Conservation (phyloP, 2,797 vertebrate genomes). For the Helicolenus hilgendorfi region DNA sequence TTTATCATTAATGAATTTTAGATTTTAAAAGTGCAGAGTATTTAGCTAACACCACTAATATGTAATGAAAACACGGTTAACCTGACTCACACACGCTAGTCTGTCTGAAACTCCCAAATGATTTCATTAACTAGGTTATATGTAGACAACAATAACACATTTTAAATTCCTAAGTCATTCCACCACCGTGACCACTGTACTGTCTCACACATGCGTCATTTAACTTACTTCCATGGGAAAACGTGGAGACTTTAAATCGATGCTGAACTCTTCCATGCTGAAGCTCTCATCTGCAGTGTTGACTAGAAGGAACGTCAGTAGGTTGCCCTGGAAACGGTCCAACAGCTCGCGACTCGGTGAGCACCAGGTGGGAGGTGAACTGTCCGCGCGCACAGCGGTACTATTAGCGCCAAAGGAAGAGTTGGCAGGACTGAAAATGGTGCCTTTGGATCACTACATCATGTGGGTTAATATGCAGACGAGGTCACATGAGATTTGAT, state of each 20-base stretch:
- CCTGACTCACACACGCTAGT: background rate
- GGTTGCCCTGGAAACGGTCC: conserved; percentile 58
- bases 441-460: too few relatives aligned
- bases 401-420: background rate
- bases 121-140: background rate
- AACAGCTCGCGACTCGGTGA: conserved; percentile 43
- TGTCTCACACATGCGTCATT: background rate
- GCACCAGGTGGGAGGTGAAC: background rate
- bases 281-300: background rate
- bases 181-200: fast-evolving
- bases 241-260: background rate
- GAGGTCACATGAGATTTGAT: too few relatives aligned
- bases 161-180: background rate
- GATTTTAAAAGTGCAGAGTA: background rate
- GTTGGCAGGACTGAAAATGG: background rate
- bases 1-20: background rate
- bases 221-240: conserved; percentile 6
- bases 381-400: background rate
- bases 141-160: background rate
- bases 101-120: background rate
- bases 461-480: background rate
- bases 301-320: background rate
- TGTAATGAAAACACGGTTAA: background rate
- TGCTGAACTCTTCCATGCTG: background rate
- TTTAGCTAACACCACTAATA: background rate